Conservation (phyloP, 2,797 vertebrate genomes). For the Tiaroga cobitis region DNA sequence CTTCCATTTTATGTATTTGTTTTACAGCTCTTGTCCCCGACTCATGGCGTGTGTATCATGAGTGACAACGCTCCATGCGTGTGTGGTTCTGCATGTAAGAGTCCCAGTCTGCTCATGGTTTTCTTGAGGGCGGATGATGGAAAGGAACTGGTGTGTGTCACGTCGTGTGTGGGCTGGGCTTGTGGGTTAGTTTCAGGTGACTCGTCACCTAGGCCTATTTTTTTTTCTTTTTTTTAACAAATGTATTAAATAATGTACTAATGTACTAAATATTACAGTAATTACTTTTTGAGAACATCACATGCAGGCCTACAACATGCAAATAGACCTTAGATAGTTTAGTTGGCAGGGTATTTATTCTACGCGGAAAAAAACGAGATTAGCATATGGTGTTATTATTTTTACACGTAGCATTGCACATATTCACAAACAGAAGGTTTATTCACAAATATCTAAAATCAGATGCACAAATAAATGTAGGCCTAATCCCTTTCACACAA, state of each 20-base stretch:
- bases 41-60: conserved; percentile 65
- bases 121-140: conserved; percentile 8
- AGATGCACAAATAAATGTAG: neutral
- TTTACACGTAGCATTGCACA: neutral
- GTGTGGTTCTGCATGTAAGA: neutral
- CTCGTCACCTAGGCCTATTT: neutral
- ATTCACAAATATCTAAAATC: neutral
- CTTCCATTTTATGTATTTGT: conserved; percentile 69
- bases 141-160: neutral
- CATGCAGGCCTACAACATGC: neutral
- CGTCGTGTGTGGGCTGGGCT: conserved; percentile 9
- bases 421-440: neutral
- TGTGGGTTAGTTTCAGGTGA: conserved; percentile 32
- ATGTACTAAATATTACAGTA: neutral
- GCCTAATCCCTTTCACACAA: neutral
- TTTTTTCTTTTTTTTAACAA: neutral
- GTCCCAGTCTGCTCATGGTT: neutral
- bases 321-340: neutral
- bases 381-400: neutral
- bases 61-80: neutral
- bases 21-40: conserved; percentile 67
- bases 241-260: neutral
- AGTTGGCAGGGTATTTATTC: too few relatives aligned
- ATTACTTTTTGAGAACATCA: neutral
- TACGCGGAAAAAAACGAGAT: neutral